Evolutionary conservation across 2,113 vertebrate species (phyloP), one percentile per base, ranked within the genome.

Genomic region (Halichoerus grypus): DNA sequence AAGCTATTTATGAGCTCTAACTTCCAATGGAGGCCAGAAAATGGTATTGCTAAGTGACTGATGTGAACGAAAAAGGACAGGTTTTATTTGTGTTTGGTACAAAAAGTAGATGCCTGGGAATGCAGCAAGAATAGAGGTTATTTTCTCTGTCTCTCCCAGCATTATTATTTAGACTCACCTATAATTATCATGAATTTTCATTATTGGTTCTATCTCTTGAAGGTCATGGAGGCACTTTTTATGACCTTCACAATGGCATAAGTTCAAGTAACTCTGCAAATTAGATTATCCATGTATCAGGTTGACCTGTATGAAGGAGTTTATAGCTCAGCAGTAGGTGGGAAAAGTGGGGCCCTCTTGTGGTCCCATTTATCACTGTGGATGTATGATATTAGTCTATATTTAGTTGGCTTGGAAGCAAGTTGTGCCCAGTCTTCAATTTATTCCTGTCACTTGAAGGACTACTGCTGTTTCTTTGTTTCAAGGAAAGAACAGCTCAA

Each of bases 81-180:
- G 22, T 96, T 93, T 89, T 94, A 88, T 94, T 83, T 95, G 86
- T 14, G 79, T 80, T 96, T 81, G 33, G 33, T 67, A 69, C 83
- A 93, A 79, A 82, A 93, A 89, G 49, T 4, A n/a, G 83, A 49
- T 81, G 51, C 46, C 42, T 8, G 49, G 5, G n/a, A 95, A 87
- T 24, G 79, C 49, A 83, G 55, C 59, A 89, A 93, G 19, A 55
- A 53, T 15, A 87, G 76, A 65, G 33, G 19, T n/a, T 80, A 49
- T 92, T 95, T 93, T 95, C n/a, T 94, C 72, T 79, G 55, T 36
- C 57, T 88, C 55, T 76, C 84, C 19, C 28, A 81, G 82, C 5
- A 42, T 71, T 49, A 55, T 93, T 86, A 90, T 95, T 80, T 77
- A 96, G 88, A 82, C 15, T 94, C 59, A 65, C 1, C 11, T 82